Evolutionary conservation across 2,888 invertebrate genomes (phyloP).

Genomic region (Adineta ricciae): DNA sequence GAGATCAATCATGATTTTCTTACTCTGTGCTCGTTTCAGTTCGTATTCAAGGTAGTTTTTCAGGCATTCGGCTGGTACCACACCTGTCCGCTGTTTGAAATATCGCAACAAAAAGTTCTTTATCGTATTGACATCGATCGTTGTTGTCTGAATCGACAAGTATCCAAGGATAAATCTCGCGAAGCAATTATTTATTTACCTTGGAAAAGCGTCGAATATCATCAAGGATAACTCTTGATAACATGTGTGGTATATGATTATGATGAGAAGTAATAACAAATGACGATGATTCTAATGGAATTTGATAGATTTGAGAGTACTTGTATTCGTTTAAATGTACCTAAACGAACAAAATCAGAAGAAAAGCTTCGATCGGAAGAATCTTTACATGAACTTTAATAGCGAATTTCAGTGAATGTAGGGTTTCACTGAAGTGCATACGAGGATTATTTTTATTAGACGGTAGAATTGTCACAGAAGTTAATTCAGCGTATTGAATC

Average conservation of each 20-base stretch:
- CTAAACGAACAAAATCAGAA: not conserved
- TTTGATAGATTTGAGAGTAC: not conserved
- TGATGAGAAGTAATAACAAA: not conserved
- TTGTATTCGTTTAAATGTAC: not conserved
- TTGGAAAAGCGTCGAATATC: not conserved
- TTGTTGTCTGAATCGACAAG: not conserved
- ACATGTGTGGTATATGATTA: not conserved
- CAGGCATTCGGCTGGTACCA: not conserved
- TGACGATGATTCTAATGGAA: not conserved
- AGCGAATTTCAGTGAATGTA: not conserved
- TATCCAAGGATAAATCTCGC: not conserved
- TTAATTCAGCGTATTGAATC: not conserved
- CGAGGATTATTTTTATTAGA: not conserved
- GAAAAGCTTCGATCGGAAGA: no score
- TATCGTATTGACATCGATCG: not conserved
- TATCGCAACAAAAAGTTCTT: not conserved
- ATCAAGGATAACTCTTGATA: not conserved
- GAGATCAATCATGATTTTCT: not conserved
- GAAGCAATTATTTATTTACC: not conserved
- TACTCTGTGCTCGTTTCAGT: not conserved
- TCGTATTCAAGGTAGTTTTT: not conserved
- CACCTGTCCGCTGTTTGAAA: not conserved
- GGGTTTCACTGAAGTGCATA: not conserved
- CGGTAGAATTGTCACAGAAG: not conserved
- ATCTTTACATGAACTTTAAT: not conserved